Evolutionary conservation across 2,797 vertebrate genomes (phyloP).

Genomic region (Bradypus variegatus): DNA sequence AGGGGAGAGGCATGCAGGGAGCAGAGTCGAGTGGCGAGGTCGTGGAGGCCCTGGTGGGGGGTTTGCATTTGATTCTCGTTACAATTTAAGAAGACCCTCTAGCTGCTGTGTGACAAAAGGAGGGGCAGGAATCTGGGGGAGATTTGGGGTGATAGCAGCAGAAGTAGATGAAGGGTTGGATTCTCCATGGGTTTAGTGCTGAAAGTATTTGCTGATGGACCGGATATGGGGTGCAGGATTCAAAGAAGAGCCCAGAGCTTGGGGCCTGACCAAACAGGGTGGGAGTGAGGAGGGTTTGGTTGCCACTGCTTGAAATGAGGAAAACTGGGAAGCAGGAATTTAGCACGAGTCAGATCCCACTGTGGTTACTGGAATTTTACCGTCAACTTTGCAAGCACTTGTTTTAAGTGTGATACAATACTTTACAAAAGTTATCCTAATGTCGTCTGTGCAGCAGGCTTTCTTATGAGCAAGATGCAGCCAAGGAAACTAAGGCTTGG

Average conservation of each 20-base stretch:
- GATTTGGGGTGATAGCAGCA: accelerated
- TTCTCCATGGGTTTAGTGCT: not conserved
- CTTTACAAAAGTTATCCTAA: not conserved
- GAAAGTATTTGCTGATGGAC: not conserved
- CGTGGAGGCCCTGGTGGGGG: not conserved
- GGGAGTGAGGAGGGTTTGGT: no score
- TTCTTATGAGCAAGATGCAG: not conserved
- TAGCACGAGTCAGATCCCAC: not conserved
- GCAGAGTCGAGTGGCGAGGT: not conserved
- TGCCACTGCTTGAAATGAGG: not conserved
- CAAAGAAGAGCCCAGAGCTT: not conserved
- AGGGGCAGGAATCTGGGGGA: not conserved
- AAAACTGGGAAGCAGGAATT: not conserved
- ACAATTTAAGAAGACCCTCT: not conserved
- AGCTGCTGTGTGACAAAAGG: accelerated
- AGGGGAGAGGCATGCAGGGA: not conserved
- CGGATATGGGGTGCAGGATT: not conserved
- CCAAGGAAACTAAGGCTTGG: not conserved
- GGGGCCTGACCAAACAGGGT: not conserved
- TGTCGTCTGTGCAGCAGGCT: not conserved
- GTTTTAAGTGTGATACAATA: accelerated
- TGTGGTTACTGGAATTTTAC: not conserved
- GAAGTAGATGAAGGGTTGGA: not conserved
- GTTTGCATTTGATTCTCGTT: not conserved
- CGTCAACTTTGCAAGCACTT: not conserved